These are phyloP conservation scores for Coelopa pilipes DNA, from an alignment of 2,888 invertebrate genomes.

Conservation along the genomic window DNA sequence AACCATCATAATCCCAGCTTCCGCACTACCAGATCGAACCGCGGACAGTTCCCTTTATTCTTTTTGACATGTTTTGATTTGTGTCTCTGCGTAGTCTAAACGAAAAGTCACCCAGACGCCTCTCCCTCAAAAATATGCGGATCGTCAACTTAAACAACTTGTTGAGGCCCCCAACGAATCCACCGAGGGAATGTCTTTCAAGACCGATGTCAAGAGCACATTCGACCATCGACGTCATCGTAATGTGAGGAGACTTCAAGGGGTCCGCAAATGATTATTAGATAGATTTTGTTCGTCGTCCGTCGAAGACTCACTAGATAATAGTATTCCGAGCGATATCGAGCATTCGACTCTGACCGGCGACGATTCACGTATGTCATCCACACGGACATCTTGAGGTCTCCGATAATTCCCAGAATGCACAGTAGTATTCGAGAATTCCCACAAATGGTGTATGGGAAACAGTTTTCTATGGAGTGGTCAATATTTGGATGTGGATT, in stretches of 20 bases:
- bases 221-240: neutral
- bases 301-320: slow-evolving; percentile 63
- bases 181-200: neutral
- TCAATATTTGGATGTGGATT: too few species aligned
- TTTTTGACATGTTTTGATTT: too few species aligned
- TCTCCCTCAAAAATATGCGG: too few species aligned
- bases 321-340: slow-evolving; percentile 63
- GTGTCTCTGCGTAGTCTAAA: too few species aligned
- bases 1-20: neutral
- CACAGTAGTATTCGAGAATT: slow-evolving; percentile 20
- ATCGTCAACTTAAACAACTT: too few species aligned
- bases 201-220: slow-evolving; percentile 4
- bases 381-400: slow-evolving; percentile 71
- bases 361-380: slow-evolving; percentile 70
- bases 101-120: too few species aligned
- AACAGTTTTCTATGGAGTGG: too few species aligned
- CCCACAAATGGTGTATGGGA: slow-evolving; percentile 2
- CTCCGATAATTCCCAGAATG: slow-evolving; percentile 19
- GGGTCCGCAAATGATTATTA: neutral
- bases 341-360: slow-evolving; percentile 55
- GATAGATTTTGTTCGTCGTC: neutral
- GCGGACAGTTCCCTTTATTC: too few species aligned
- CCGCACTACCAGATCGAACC: neutral
- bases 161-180: neutral
- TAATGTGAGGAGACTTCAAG: slow-evolving; percentile 13